Evolutionary conservation across 1,140 invertebrate genomes (phyloP).

Genomic region (Eciton burchellii): DNA sequence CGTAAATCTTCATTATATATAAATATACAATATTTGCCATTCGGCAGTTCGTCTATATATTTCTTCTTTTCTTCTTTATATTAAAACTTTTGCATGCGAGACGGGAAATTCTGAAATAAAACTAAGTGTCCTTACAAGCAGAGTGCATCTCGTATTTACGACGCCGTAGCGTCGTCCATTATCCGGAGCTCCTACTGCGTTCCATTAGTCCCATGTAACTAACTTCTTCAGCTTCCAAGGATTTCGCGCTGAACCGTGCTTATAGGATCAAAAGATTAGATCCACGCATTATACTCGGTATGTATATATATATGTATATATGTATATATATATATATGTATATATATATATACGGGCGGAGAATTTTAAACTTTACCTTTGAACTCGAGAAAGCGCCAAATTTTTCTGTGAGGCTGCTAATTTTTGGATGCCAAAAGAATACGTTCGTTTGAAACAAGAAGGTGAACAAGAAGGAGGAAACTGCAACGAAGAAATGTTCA

Average conservation of each 20-base stretch:
- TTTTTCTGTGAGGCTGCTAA: slow-evolving; percentile 2
- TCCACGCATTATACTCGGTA: slow-evolving; percentile 39
- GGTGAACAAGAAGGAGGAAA: neutral
- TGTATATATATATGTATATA: slow-evolving; percentile 27
- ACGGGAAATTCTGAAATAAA: slow-evolving; percentile 49
- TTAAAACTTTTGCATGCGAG: slow-evolving; percentile 11
- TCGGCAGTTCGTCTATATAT: neutral
- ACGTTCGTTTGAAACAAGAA: neutral
- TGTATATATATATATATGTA: slow-evolving; percentile 11
- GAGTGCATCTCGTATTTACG: slow-evolving; percentile 53
- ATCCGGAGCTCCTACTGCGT: slow-evolving; percentile 57
- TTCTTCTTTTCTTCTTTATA: slow-evolving; percentile 22
- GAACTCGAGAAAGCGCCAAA: slow-evolving; percentile 18
- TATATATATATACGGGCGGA: no score
- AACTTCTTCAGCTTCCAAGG: slow-evolving; percentile 61
- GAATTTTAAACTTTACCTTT: slow-evolving; percentile 43
- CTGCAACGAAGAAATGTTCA: no score
- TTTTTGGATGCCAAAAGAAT: slow-evolving; percentile 16
- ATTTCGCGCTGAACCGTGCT: slow-evolving; percentile 59
- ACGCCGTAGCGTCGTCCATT: slow-evolving; percentile 54
- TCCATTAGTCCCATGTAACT: slow-evolving; percentile 60
- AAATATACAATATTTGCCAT: no score
- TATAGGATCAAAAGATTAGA: slow-evolving; percentile 62
- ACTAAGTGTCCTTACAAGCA: slow-evolving; percentile 41
- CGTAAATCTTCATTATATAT: neutral